Evolutionary conservation across 2,888 invertebrate species (phyloP).

Genomic region (Chaetoderma sp.): DNA sequence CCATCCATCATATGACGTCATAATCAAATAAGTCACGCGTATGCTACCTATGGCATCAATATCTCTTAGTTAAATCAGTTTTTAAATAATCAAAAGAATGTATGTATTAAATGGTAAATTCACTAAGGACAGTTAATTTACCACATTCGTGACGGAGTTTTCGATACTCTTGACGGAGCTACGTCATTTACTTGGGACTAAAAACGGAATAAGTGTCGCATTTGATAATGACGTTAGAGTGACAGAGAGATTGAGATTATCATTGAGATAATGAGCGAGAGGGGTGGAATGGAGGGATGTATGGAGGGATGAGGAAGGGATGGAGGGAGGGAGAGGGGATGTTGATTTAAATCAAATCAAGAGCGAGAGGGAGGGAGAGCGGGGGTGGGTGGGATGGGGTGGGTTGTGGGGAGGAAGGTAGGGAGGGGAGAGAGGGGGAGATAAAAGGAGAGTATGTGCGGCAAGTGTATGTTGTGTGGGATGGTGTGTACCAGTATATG

Average conservation of each 20-base stretch:
- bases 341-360: too few relatives aligned
- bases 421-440: too few relatives aligned
- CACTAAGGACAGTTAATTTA: neutral
- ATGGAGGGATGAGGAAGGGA: slow-evolving; percentile 7
- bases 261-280: neutral
- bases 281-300: neutral
- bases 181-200: neutral
- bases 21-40: too few relatives aligned
- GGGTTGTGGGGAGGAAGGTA: neutral
- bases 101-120: too few relatives aligned
- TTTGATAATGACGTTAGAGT: neutral
- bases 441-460: too few relatives aligned
- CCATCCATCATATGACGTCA: too few relatives aligned
- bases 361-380: slow-evolving; percentile 24
- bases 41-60: too few relatives aligned
- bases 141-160: neutral
- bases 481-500: too few relatives aligned
- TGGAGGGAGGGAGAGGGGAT: too few relatives aligned
- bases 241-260: neutral
- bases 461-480: too few relatives aligned
- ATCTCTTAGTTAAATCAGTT: too few relatives aligned
- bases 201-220: neutral
- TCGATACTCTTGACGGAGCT: neutral
- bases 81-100: too few relatives aligned
- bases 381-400: neutral